Evolutionary conservation across 2,797 vertebrate genomes (phyloP), one percentile per base, ranked within the genome.

Genomic region (Coccyzus lansbergi): DNA sequence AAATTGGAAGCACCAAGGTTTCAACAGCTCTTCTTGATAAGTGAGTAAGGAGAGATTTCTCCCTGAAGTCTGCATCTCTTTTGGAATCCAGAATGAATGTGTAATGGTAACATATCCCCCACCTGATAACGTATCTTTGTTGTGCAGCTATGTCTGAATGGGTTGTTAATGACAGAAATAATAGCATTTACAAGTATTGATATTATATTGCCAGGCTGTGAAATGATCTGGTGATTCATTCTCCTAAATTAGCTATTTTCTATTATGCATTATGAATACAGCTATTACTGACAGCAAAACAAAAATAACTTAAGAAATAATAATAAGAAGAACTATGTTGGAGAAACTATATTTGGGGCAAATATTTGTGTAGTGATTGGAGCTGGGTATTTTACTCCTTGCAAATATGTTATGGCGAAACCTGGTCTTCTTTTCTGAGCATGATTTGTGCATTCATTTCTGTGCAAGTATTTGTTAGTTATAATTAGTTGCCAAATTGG

Each of bases 1-100:
- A 96, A 95, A 96, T 83, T 92, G 85, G 82, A 95, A 93, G 88
- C 92, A 90, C 96, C 92, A 94, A 94, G 86, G 88, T 93, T 95
- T 95, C 92, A 96, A 51, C 83, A 89, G 81, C 71, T 92, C 90
- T 74, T 60, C 92, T 75, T 68, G 92, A 80, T 85, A 83, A 94
- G 93, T 42, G 48, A 86, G 83, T 81, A 90, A 94, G 86, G 78
- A 58, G 86, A 93, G 75, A 93, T 90, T 95, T 94, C 86, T 75
- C 70, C 79, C 70, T 79, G 70, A 94, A 95, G 77, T n/a, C 77
- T 88, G 29, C 75, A 74, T 82, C 60, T 82, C 68, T 91, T 26
- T 46, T 78, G 88, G 86, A 93, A 96, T 85, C 42, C 49, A 42
- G 40, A 92, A 89, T 87, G 71, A 92, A 67, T 33, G 31, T 84